Conservation (phyloP, 2,888 invertebrate species). For the Leuctra nigra region DNA sequence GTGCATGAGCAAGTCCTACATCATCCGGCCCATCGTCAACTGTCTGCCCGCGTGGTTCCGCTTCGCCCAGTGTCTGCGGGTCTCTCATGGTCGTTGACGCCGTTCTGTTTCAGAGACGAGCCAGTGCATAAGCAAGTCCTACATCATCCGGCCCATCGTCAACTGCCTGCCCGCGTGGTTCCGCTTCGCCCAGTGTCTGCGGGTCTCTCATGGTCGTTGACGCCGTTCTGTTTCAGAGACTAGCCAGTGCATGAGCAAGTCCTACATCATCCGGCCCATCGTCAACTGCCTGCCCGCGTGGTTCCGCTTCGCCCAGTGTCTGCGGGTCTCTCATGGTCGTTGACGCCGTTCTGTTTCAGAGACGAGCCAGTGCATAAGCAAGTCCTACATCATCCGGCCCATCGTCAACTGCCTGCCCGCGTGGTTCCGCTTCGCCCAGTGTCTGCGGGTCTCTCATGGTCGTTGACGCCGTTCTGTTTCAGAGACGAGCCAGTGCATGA, state of each 20-base stretch:
- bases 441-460: no score
- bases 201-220: no score
- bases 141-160: slow-evolving; percentile 75
- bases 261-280: slow-evolving; percentile 70
- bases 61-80: slow-evolving; percentile 94
- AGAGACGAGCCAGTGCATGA: slow-evolving; percentile 59
- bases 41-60: slow-evolving; percentile 96
- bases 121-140: slow-evolving; percentile 62
- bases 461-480: no score
- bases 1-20: slow-evolving; percentile 62
- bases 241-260: slow-evolving; percentile 62
- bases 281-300: slow-evolving; percentile 93
- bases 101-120: slow-evolving; percentile 55
- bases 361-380: slow-evolving; percentile 60
- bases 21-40: slow-evolving; percentile 77
- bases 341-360: no score
- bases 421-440: slow-evolving; percentile 97
- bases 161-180: slow-evolving; percentile 96
- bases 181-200: slow-evolving; percentile 92
- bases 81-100: no score
- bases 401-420: slow-evolving; percentile 90
- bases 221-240: no score
- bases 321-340: no score
- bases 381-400: slow-evolving; percentile 69
- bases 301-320: slow-evolving; percentile 96